Conservation (phyloP, 2,888 invertebrate species). For the Sphaerophoria rueppellii region DNA sequence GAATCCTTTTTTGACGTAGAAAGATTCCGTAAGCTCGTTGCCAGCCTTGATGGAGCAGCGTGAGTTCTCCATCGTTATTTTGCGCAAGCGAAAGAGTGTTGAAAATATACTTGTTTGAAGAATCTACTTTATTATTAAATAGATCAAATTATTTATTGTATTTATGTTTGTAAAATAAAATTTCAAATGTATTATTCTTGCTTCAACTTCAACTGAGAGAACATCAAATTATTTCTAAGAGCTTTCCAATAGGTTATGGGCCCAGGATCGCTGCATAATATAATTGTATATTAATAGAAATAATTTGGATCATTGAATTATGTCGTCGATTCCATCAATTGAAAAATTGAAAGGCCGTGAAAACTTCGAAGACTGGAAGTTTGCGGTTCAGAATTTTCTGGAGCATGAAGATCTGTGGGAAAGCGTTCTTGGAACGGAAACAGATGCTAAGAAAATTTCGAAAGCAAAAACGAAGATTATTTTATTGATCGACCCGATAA, state of each 20-base stretch:
- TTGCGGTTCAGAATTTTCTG: not conserved
- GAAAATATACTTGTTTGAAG: no score
- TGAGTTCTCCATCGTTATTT: no score
- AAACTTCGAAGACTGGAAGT: not conserved
- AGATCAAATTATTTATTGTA: no score
- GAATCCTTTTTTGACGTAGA: no score
- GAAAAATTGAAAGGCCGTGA: not conserved
- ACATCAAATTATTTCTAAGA: no score
- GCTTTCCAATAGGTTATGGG: not conserved
- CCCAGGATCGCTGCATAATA: not conserved
- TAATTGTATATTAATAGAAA: not conserved
- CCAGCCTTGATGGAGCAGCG: no score
- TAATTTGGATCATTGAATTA: not conserved
- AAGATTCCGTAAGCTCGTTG: no score
- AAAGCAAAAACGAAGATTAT: not conserved
- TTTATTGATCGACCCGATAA: not conserved
- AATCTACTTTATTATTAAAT: no score
- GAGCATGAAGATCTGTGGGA: conserved; percentile 1
- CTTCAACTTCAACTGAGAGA: no score
- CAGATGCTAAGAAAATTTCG: not conserved
- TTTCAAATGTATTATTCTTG: no score
- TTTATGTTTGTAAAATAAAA: no score
- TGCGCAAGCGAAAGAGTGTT: no score
- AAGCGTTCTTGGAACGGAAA: not conserved
- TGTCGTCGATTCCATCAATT: not conserved